A percentile compares a stretch with the other conserved stretches of the same genome.
Evolutionary conservation across 2,888 invertebrate species (phyloP).

Genomic region (Lochmaea capreae): DNA sequence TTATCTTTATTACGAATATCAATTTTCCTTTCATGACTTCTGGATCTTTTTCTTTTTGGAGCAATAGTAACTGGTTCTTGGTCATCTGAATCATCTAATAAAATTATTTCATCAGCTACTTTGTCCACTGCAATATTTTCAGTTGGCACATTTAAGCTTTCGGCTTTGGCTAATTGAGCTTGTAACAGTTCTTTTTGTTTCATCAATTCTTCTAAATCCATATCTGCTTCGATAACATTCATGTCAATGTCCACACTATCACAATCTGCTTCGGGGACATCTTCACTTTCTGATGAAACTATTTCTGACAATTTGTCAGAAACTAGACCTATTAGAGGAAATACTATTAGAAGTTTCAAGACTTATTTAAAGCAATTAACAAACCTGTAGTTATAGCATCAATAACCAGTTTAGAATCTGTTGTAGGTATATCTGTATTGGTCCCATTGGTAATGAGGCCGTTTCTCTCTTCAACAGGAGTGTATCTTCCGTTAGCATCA

Average conservation of each 20-base stretch:
- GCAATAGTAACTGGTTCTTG: slow-evolving; percentile 51
- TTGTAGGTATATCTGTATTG: slow-evolving; percentile 67
- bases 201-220: slow-evolving; percentile 90
- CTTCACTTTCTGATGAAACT: slow-evolving; percentile 76
- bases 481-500: slow-evolving; percentile 59
- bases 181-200: slow-evolving; percentile 87
- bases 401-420: slow-evolving; percentile 67
- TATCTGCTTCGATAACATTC: slow-evolving; percentile 83
- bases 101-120: slow-evolving; percentile 71
- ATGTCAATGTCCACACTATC: slow-evolving; percentile 78
- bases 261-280: slow-evolving; percentile 72
- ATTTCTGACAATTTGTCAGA: slow-evolving; percentile 64
- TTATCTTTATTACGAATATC: slow-evolving; percentile 53
- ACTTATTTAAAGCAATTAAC: neutral
- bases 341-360: neutral
- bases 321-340: slow-evolving; percentile 46
- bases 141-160: slow-evolving; percentile 54
- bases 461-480: slow-evolving; percentile 50
- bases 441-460: slow-evolving; percentile 56
- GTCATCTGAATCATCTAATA: slow-evolving; percentile 74
- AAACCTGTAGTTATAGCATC: slow-evolving; percentile 66
- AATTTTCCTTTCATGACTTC: slow-evolving; percentile 64
- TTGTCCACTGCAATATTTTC: slow-evolving; percentile 58
- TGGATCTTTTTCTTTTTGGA: slow-evolving; percentile 60
- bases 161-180: slow-evolving; percentile 82